Base-by-base conservation (phyloP, 2,888 invertebrate species). In the Caenorhabditis doughertyi region DNA sequence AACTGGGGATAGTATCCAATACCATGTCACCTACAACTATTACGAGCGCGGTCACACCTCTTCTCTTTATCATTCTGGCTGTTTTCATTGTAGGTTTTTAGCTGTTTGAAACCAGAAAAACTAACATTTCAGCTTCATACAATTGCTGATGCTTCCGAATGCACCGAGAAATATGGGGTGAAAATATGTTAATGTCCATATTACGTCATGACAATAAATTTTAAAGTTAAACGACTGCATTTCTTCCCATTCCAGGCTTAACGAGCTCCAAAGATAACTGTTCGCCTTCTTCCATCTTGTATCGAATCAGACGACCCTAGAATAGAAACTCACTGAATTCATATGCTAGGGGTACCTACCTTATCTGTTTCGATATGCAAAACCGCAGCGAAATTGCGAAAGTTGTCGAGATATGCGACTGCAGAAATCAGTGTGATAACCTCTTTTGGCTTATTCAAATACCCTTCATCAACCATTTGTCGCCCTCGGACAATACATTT, bases 401-500 rank as follows among this genome's bases (percentile, higher is more conserved):
- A 89, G 35, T 82, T 85, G 64, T 89, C 87, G 18, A 89, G 77
- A 70, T 81, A 86, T 11, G 85, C 83, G 25, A 85, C 84, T 0
- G 89, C 86, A 35, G 88, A 87, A 51, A 80, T 77, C 32, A 89
- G 39, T 11, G 89, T 88, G 18, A 89, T 44, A 73, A 89, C 84
- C 25, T 80, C 81, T 35, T 55, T 73, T 16, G 89, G 89, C 18
- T 83, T 73, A 58, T 87, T 85, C 68, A 89, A 72, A 42, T 79
- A 84, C 1, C 89, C 89, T 5, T 84, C 86, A 35, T 81, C 81
- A 32, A 84, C 79, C 79, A 89, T 51, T 76, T 89, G 89, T 9
- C 89, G 81, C 16, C 85, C 85, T 3, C 89, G 83, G n/a, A 89
- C 70, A 21, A 89, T 62, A 39, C 85, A 77, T 16, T 64, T 65